phyloP scores from a whole-genome alignment of 1,140 invertebrate species.

The Mamestra configurata region DNA sequence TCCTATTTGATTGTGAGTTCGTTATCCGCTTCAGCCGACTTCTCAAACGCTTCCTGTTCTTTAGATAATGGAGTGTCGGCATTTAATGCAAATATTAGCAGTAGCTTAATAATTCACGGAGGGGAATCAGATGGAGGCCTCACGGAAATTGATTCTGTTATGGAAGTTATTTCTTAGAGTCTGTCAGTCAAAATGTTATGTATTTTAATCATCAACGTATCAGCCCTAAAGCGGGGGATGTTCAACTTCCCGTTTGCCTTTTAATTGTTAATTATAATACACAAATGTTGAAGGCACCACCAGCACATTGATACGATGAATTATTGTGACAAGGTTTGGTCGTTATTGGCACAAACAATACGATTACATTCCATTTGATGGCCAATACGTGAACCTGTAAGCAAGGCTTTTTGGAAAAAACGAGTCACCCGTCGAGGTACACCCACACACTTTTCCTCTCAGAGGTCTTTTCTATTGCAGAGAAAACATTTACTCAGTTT shows the following conservation, averaged over 20 bases:
- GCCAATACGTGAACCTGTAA: no score
- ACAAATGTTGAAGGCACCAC: no score
- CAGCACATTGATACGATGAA: no score
- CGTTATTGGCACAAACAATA: no score
- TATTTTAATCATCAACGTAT: neutral
- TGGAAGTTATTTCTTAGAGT: neutral
- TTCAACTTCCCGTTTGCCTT: neutral
- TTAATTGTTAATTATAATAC: no score
- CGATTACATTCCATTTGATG: no score
- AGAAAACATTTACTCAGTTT: neutral
- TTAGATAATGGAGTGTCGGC: neutral
- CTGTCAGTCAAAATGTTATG: neutral
- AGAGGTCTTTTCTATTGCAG: neutral
- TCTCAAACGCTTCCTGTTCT: neutral
- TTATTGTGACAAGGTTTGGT: no score
- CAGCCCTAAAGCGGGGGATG: neutral
- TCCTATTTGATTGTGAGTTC: constrained; percentile 5
- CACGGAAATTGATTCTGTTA: constrained; percentile 20
- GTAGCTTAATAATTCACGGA: neutral
- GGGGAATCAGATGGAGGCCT: neutral
- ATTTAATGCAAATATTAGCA: constrained; percentile 24
- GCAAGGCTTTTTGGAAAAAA: no score
- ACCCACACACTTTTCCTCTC: no score
- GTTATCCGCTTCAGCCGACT: neutral
- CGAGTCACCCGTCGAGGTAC: no score